Evolutionary conservation across 2,888 invertebrate genomes (phyloP).

Genomic region (Cotesia congregata): DNA sequence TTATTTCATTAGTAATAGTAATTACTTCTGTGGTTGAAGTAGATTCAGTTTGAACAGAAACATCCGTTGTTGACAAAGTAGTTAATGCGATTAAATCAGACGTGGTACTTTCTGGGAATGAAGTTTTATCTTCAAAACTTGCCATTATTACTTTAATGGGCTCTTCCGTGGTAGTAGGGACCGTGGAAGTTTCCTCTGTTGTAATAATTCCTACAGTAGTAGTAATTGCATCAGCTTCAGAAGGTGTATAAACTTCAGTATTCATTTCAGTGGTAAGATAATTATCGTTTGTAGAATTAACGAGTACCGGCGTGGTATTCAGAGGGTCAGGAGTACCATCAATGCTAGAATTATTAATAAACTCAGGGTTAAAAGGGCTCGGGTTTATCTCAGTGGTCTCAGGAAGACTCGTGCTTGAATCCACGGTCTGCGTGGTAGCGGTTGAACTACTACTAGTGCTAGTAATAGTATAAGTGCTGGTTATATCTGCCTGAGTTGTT

Average conservation of each 20-base stretch:
- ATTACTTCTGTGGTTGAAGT: not conserved
- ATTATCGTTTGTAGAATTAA: conserved; percentile 11
- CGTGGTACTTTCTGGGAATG: conserved; percentile 21
- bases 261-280: conserved; percentile 23
- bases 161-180: conserved; percentile 25
- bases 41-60: not conserved
- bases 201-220: conserved; percentile 17
- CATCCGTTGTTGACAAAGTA: not conserved
- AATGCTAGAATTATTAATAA: conserved; percentile 17
- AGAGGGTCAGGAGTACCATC: conserved; percentile 13
- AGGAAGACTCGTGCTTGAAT: conserved; percentile 41
- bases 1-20: not conserved
- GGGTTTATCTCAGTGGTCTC: conserved; percentile 43
- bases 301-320: not conserved
- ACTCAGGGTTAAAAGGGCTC: conserved; percentile 13
- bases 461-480: not conserved
- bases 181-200: conserved; percentile 7
- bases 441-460: not conserved
- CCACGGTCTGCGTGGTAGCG: conserved; percentile 44
- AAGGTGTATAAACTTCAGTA: conserved; percentile 29
- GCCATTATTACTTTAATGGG: conserved; percentile 30
- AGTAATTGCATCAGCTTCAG: conserved; percentile 34
- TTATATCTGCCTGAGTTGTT: conserved; percentile 49
- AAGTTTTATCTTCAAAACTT: conserved; percentile 28
- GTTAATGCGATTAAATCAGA: conserved; percentile 31